These are phyloP conservation scores for Lapara coniferarum DNA, from an alignment of 2,888 invertebrate genomes.

Conservation along the genomic window DNA sequence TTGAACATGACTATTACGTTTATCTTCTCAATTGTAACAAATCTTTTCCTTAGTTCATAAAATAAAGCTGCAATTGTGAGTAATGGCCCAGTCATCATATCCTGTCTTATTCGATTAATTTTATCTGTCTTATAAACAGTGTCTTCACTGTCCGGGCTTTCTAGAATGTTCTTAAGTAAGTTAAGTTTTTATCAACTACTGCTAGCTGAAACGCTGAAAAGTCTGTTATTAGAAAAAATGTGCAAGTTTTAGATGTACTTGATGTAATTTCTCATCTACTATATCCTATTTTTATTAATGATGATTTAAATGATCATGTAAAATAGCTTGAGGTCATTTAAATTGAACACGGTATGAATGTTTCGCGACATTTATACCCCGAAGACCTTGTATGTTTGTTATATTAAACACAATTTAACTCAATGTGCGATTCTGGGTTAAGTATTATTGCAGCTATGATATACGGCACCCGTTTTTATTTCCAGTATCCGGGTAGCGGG, in stretches of 20 bases:
- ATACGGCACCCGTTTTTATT: conserved; percentile 57
- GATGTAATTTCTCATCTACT: not conserved
- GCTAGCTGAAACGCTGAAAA: not conserved
- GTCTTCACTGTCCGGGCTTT: not conserved
- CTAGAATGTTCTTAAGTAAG: conserved; percentile 11
- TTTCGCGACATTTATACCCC: no score
- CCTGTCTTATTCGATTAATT: conserved; percentile 36
- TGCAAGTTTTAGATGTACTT: not conserved
- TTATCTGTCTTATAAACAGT: conserved; percentile 26
- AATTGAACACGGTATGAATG: no score
- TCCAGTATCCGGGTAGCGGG: conserved; percentile 50
- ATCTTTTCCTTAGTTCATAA: conserved; percentile 36
- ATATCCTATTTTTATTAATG: no score
- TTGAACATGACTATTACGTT: conserved; percentile 32
- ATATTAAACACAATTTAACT: not conserved
- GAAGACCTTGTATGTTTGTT: no score
- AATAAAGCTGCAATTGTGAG: conserved; percentile 43
- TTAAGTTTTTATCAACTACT: not conserved
- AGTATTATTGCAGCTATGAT: conserved; percentile 54
- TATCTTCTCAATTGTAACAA: conserved; percentile 39
- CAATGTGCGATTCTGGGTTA: conserved; percentile 51
- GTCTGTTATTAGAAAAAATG: not conserved
- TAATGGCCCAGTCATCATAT: conserved; percentile 38
- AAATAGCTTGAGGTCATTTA: no score
- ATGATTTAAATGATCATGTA: no score